phyloP scores from a whole-genome alignment of 2,888 invertebrate genomes.

The Drepanosiphum platanoidis region DNA sequence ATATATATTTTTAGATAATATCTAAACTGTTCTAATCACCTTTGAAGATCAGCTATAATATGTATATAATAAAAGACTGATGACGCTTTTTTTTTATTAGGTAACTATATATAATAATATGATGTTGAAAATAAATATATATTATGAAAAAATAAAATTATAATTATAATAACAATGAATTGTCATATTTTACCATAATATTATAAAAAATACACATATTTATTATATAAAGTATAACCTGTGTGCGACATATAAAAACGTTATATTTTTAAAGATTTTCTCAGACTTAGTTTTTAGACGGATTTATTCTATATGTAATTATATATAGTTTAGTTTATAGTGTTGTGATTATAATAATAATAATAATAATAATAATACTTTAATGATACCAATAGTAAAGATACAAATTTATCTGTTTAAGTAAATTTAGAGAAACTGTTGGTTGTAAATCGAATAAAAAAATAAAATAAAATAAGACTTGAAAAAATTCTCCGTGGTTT shows the following conservation, averaged over 20 bases:
- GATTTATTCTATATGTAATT: conserved; percentile 20
- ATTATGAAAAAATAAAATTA: conserved; percentile 22
- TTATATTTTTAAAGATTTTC: conserved; percentile 46
- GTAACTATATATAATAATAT: conserved; percentile 34
- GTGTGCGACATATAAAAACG: conserved; percentile 43
- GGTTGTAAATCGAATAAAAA: conserved; percentile 40
- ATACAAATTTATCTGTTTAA: conserved; percentile 24
- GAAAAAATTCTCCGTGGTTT: too few species aligned
- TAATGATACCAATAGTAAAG: not conserved
- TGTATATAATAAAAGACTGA: conserved; percentile 59
- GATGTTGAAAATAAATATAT: conserved; percentile 16
- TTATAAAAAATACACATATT: conserved; percentile 15
- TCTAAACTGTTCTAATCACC: conserved; percentile 41
- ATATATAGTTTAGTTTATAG: conserved; percentile 34
- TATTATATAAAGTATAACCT: conserved; percentile 3
- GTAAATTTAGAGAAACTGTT: conserved; percentile 50
- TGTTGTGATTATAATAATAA: conserved; percentile 41
- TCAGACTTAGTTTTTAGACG: conserved; percentile 14
- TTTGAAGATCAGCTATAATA: conserved; percentile 41
- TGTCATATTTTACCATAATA: not conserved
- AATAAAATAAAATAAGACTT: conserved; percentile 50
- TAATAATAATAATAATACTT: not conserved
- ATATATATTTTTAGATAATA: conserved; percentile 57
- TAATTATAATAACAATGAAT: too few species aligned
- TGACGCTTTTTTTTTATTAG: conserved; percentile 38